Percentiles rank a stretch among this genome's conserved stretches.
These are phyloP conservation scores for Eristalis intricaria DNA, from an alignment of 2,888 invertebrate species.

Conservation along the genomic window DNA sequence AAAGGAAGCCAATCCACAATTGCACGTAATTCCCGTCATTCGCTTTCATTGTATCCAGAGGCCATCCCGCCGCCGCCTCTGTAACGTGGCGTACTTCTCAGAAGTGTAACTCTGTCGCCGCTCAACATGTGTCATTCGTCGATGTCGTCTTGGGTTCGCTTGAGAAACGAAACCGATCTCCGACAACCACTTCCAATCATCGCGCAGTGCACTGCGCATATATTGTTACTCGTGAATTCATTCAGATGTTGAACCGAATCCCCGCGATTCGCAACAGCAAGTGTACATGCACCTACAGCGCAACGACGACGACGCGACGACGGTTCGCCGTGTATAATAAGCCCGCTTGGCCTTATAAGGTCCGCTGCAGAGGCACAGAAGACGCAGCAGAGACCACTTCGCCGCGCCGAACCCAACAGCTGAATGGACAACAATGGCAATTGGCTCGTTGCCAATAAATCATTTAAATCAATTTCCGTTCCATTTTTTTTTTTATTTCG, in stretches of 20 bases:
- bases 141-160: neutral
- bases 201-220: neutral
- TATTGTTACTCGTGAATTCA: constrained; percentile 60
- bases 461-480: constrained; percentile 80
- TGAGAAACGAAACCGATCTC: constrained; percentile 15
- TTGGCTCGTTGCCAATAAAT: constrained; percentile 76
- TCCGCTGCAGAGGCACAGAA: constrained; percentile 34
- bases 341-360: constrained; percentile 54
- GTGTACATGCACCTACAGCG: constrained; percentile 41
- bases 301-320: neutral
- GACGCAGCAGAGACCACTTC: constrained; percentile 9
- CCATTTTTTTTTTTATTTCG: constrained; percentile 56
- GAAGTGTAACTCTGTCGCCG: neutral
- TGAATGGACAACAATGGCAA: constrained; percentile 67
- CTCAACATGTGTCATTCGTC: neutral
- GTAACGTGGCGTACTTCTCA: neutral
- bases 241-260: constrained; percentile 48
- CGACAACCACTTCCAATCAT: neutral
- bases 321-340: constrained; percentile 42
- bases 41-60: neutral
- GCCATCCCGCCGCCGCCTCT: too few species aligned
- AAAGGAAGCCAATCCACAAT: too few species aligned
- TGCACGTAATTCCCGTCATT: neutral
- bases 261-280: constrained; percentile 44
- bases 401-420: constrained; percentile 43